Evolutionary conservation across 2,797 vertebrate species (phyloP).

Genomic region (Oreochromis mossambicus): DNA sequence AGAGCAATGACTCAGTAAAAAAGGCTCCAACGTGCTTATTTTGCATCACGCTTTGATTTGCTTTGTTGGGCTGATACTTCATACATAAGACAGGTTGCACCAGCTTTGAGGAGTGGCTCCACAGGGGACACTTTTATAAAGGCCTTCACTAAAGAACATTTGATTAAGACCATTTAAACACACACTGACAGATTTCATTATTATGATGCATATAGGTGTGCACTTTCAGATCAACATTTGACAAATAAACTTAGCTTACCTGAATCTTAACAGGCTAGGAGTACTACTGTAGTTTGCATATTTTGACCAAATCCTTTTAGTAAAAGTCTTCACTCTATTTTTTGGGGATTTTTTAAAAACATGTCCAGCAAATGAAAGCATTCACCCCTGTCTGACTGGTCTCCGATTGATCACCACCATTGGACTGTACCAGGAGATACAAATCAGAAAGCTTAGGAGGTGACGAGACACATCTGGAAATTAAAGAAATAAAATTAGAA

Average conservation of each 20-base stretch:
- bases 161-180: background rate
- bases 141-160: background rate
- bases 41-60: background rate
- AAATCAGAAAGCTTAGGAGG: background rate
- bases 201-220: background rate
- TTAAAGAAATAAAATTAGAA: background rate
- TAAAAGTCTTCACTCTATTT: background rate
- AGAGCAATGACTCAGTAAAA: slow-evolving; percentile 62
- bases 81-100: background rate
- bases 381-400: background rate
- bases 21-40: background rate
- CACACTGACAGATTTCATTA: background rate
- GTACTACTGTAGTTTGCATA: background rate
- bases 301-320: background rate
- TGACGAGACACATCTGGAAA: background rate
- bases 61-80: background rate
- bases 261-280: background rate
- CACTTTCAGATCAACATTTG: background rate
- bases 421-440: background rate
- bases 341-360: accelerated
- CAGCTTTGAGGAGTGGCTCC: background rate
- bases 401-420: accelerated
- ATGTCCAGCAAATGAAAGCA: background rate
- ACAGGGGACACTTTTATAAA: background rate
- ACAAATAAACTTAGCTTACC: background rate